A percentile compares a stretch with the other conserved stretches of the same genome.
Evolutionary conservation across 2,113 vertebrate genomes (phyloP).

Genomic region (Ellobius talpinus): DNA sequence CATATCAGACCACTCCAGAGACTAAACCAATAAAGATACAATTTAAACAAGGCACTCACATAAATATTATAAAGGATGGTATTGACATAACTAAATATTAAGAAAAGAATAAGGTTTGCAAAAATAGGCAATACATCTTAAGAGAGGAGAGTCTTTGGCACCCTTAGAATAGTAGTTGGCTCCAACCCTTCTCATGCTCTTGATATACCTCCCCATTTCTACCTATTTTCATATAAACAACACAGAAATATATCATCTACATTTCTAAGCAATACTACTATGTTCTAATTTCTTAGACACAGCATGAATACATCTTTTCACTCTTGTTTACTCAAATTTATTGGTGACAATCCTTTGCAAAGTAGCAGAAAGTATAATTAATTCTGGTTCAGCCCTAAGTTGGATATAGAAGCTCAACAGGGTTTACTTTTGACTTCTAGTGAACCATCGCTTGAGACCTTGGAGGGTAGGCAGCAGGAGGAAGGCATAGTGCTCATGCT

Average conservation of each 20-base stretch:
- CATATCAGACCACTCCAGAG: constrained; percentile 82
- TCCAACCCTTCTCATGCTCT: constrained; percentile 83
- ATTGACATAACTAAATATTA: constrained; percentile 84
- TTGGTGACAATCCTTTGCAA: constrained; percentile 83
- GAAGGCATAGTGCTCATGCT: background rate
- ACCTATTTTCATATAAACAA: constrained; percentile 87
- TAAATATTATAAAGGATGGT: constrained; percentile 85
- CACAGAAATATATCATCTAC: constrained; percentile 87
- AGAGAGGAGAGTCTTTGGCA: constrained; percentile 75
- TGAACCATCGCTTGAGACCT: constrained; percentile 66
- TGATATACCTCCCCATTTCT: constrained; percentile 85
- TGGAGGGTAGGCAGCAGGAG: constrained; percentile 22
- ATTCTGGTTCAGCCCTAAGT: constrained; percentile 84
- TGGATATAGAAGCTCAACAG: constrained; percentile 82
- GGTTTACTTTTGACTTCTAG: constrained; percentile 81
- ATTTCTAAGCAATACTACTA: constrained; percentile 87
- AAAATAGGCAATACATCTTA: constrained; percentile 83
- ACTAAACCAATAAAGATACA: constrained; percentile 86
- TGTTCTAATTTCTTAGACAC: constrained; percentile 87
- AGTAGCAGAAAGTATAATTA: constrained; percentile 86
- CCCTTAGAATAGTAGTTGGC: constrained; percentile 81
- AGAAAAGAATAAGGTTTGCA: constrained; percentile 74
- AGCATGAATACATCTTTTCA: constrained; percentile 85
- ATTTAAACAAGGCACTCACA: constrained; percentile 86
- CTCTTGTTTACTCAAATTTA: constrained; percentile 88